Evolutionary conservation across 2,113 vertebrate species (phyloP), one percentile per base, ranked within the genome.

Genomic region (Narcine bancroftii): DNA sequence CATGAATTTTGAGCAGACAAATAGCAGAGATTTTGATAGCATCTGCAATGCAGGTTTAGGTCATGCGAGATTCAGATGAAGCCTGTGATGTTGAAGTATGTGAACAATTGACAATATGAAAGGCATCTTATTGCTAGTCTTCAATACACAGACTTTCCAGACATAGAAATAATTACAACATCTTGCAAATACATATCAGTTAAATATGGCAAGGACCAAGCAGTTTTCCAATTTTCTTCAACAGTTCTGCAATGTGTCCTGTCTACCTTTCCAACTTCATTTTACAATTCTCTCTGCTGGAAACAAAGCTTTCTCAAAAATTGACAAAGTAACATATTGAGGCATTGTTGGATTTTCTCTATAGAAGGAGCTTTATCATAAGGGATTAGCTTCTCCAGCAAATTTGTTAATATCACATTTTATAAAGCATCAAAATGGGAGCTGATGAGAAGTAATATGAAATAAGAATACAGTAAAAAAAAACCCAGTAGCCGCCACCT

Each of bases 121-220:
- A 36, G 36, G 4, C 17, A 60, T 87, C 81, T 19, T 36, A 36
- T 60, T 87, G 81, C 81, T 87, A 39, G 53, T 87, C 81, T n/a
- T 87, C 21, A 60, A 36, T n/a, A 36, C 50, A 60, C 33, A 63
- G 33, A 63, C 53, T 19, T 87, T 60, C 33, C 33, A 87, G 53
- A 87, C n/a, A 87, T 13, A 63, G 19, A 56, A 87, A 63, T n/a
- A 87, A 60, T 87, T 36, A 87, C 79, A 85, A n/a, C 50, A 87
- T 36, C 33, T 87, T 60, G 50, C 81, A 87, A 87, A 87, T n/a
- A n/a, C 53, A 87, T 36, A 60, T 87, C 60, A 87, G 81, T 36
- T 87, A 60, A 39, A 5, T 60, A 36, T 5, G 53, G 81, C 81
- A n/a, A 60, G 81, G 81, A 87, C 81, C 53, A 87, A 87, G 81